These are phyloP conservation scores for Daboia siamensis DNA, from an alignment of 2,113 vertebrate species.

Conservation along the genomic window DNA sequence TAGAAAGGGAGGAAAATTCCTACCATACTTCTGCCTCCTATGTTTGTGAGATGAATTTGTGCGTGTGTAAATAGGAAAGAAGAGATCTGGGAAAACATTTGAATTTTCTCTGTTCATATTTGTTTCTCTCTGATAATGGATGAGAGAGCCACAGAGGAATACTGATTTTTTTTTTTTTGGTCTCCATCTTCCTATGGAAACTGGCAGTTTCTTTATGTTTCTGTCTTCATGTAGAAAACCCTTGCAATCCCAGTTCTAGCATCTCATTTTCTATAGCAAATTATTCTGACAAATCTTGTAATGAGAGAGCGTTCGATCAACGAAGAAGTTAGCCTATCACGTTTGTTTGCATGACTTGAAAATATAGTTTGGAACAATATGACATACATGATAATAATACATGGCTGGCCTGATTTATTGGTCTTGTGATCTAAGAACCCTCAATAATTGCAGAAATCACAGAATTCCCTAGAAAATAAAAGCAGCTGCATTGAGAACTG, in stretches of 20 bases:
- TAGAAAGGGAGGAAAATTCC: constrained; percentile 15
- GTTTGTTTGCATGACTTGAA: neutral
- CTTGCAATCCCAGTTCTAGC: neutral
- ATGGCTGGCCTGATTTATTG: neutral
- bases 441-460: neutral
- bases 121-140: neutral
- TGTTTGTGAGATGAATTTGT: neutral
- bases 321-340: neutral
- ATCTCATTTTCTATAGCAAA: neutral
- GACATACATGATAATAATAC: neutral
- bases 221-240: neutral
- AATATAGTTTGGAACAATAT: neutral
- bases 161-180: neutral
- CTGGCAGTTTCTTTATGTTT: neutral
- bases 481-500: neutral
- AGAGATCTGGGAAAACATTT: neutral
- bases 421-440: neutral
- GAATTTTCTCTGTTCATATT: neutral
- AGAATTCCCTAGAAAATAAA: neutral
- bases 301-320: neutral
- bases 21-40: neutral
- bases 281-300: neutral
- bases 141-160: neutral
- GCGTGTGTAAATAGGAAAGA: neutral
- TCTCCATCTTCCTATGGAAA: neutral